phyloP scores from a whole-genome alignment of 2,888 invertebrate species.

The Microplitis manilae region DNA sequence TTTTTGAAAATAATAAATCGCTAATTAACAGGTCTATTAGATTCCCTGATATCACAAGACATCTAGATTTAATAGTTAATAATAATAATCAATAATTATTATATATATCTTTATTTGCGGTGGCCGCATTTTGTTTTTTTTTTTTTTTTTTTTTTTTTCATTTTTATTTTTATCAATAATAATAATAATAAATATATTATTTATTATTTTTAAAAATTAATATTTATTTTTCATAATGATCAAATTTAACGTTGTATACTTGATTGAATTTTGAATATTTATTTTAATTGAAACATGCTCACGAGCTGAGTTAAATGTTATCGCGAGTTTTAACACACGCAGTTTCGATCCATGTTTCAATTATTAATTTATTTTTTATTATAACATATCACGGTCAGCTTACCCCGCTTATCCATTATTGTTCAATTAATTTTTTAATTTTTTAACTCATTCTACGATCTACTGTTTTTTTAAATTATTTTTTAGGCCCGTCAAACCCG shows the following conservation, averaged over 20 bases:
- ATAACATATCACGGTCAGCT: slow-evolving; percentile 35
- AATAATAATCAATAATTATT: slow-evolving; percentile 7
- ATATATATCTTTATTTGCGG: slow-evolving; percentile 25
- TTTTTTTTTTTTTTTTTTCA: not conserved
- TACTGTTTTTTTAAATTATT: slow-evolving; percentile 39
- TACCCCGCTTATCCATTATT: slow-evolving; percentile 40
- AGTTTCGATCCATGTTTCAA: slow-evolving; percentile 9
- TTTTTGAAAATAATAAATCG: slow-evolving; percentile 42
- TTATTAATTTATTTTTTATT: slow-evolving; percentile 1
- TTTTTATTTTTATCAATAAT: slow-evolving; percentile 29
- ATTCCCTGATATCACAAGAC: slow-evolving; percentile 60
- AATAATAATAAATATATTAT: slow-evolving; percentile 35
- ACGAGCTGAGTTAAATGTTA: not conserved
- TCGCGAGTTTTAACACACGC: slow-evolving; percentile 9
- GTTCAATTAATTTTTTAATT: slow-evolving; percentile 45
- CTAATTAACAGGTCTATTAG: slow-evolving; percentile 55
- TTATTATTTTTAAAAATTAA: slow-evolving; percentile 40
- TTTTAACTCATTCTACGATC: slow-evolving; percentile 44
- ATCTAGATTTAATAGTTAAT: slow-evolving; percentile 49
- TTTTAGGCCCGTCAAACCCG: slow-evolving; percentile 50
- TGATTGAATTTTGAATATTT: slow-evolving; percentile 28
- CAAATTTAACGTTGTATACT: slow-evolving; percentile 39
- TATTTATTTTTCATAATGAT: slow-evolving; percentile 21
- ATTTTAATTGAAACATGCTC: slow-evolving; percentile 6
- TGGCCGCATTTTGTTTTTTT: slow-evolving; percentile 28